Percentiles rank a stretch among this genome's conserved stretches.
Evolutionary conservation across 2,888 invertebrate species (phyloP).

Genomic region (Drosophila picticornis): DNA sequence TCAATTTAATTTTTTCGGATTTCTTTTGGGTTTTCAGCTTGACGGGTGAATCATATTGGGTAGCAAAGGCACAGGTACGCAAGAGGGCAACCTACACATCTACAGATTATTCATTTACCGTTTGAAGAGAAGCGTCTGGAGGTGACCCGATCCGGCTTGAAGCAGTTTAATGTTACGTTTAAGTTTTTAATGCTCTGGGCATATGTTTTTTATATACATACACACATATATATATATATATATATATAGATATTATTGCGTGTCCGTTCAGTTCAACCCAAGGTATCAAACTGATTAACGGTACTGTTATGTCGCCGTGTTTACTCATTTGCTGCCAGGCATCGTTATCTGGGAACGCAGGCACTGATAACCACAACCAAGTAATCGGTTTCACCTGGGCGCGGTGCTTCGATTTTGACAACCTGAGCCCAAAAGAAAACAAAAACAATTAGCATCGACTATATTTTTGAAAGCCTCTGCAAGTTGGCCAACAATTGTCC

Average conservation of each 20-base stretch:
- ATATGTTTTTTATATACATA: background rate
- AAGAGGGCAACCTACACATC: background rate
- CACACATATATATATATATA: background rate
- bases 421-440: conserved; percentile 57
- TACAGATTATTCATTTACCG: conserved; percentile 33
- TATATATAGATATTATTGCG: conserved; percentile 1
- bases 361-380: conserved; percentile 57
- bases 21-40: conserved; percentile 31
- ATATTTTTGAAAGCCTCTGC: background rate
- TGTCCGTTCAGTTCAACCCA: conserved; percentile 42
- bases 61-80: conserved; percentile 11
- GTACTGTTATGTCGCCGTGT: conserved; percentile 61
- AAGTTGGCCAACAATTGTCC: conserved; percentile 4
- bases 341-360: conserved; percentile 59
- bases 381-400: conserved; percentile 60
- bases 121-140: background rate
- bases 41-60: conserved; percentile 44
- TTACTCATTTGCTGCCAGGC: conserved; percentile 73
- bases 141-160: background rate
- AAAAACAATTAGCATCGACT: conserved; percentile 56
- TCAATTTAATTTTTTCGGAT: conserved; percentile 50
- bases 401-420: conserved; percentile 44
- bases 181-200: background rate
- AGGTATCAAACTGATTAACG: conserved; percentile 66
- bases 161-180: background rate